These are phyloP conservation scores for Turdus rufiventris DNA, from an alignment of 2,113 vertebrate genomes.

Conservation along the genomic window DNA sequence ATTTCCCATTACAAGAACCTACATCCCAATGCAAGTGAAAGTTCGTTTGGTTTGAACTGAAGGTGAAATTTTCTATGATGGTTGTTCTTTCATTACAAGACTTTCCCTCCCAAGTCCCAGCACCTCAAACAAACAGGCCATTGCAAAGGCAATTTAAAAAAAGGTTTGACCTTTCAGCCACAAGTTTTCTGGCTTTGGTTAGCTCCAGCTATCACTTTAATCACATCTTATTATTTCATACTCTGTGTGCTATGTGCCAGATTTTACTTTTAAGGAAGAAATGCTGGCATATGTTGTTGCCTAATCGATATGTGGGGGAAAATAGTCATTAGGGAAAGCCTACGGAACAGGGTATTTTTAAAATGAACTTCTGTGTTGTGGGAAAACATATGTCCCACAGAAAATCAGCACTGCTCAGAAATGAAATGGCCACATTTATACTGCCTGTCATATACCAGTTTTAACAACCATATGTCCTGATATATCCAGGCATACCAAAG, in stretches of 20 bases:
- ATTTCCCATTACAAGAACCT: neutral
- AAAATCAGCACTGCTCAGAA: neutral
- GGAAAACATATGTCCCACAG: constrained; percentile 9
- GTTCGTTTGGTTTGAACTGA: neutral
- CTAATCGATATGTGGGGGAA: neutral
- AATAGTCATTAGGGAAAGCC: neutral
- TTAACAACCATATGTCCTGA: neutral
- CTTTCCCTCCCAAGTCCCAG: neutral
- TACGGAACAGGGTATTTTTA: constrained; percentile 34
- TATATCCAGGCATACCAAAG: neutral
- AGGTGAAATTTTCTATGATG: neutral
- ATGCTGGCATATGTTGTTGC: neutral
- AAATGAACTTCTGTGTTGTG: constrained; percentile 32
- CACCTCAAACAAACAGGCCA: neutral
- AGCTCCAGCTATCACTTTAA: neutral
- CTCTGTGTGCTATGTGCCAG: neutral
- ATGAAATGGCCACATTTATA: neutral
- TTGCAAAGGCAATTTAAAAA: neutral
- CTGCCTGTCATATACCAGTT: neutral
- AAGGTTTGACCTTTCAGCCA: constrained; percentile 15
- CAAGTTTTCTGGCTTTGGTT: neutral
- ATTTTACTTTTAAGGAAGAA: constrained; percentile 43
- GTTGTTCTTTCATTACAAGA: neutral
- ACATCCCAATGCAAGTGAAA: neutral
- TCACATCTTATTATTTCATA: neutral